Conservation (phyloP, 2,888 invertebrate genomes). For the Thyatira batis region DNA sequence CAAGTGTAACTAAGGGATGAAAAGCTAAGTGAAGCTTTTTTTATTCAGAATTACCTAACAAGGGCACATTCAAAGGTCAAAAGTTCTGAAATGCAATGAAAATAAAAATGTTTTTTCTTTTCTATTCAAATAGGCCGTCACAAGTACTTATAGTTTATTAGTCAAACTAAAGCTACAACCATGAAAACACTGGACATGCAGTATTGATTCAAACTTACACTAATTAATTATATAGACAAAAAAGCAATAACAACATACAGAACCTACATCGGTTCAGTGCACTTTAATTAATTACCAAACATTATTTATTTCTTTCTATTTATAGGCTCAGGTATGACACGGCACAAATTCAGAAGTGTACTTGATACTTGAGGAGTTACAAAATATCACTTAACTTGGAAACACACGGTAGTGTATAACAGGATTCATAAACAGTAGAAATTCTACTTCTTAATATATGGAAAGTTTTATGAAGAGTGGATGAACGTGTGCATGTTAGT, state of each 20-base stretch:
- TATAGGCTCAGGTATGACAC: neutral
- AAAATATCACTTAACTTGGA: conserved; percentile 27
- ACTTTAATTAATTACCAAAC: conserved; percentile 26
- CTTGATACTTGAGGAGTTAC: conserved; percentile 31
- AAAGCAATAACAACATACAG: neutral
- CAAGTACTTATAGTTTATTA: no score
- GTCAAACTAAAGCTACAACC: neutral
- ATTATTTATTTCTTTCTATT: neutral
- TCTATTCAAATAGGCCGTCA: neutral
- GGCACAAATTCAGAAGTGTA: neutral
- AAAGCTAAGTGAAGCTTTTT: no score
- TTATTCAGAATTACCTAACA: no score
- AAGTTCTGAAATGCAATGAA: no score
- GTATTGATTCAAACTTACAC: no score
- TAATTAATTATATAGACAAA: neutral
- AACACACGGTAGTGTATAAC: conserved; percentile 34
- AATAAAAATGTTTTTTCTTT: neutral
- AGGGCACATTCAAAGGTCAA: no score
- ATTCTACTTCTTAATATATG: no score
- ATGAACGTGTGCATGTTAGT: no score
- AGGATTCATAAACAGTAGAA: no score
- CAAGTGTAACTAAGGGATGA: no score
- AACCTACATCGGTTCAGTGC: conserved; percentile 17
- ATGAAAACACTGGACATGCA: neutral
- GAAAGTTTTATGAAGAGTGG: no score